A percentile compares a stretch with the other conserved stretches of the same genome.
Evolutionary conservation across 2,113 vertebrate species (phyloP).

Genomic region (Saccopteryx leptura): DNA sequence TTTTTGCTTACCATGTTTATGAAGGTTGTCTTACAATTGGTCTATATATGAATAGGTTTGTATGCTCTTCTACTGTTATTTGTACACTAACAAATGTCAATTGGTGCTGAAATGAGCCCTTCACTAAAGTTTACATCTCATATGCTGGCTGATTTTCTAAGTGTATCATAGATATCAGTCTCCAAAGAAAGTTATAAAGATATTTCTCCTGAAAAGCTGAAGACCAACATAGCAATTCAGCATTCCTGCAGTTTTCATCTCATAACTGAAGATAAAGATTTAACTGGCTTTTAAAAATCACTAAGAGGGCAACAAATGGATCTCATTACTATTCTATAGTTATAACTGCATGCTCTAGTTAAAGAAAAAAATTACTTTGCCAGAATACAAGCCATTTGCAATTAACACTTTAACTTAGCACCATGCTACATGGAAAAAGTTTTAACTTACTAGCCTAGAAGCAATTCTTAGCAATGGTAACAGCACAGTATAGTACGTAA

Average conservation of each 20-base stretch:
- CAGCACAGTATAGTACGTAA: not conserved
- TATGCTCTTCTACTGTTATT: constrained; percentile 15
- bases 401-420: not conserved
- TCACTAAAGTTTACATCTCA: not conserved
- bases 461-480: not conserved
- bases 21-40: constrained; percentile 12
- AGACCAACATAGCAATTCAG: not conserved
- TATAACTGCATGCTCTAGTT: constrained; percentile 33
- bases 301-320: not conserved
- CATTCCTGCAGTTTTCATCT: not conserved
- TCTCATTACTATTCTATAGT: not conserved
- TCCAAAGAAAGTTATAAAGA: constrained; percentile 46
- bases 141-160: constrained; percentile 33
- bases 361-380: constrained; percentile 6
- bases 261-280: constrained; percentile 1
- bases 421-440: not conserved
- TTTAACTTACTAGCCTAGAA: not conserved
- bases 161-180: not conserved
- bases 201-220: not conserved
- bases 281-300: constrained; percentile 48
- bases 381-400: constrained; percentile 47
- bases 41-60: not conserved
- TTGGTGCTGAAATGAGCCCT: constrained; percentile 23
- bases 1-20: constrained; percentile 38
- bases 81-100: constrained; percentile 5